Evolutionary conservation across 23 tunicate species (phyloP).

Genomic region (Clavelina lepadiformis): DNA sequence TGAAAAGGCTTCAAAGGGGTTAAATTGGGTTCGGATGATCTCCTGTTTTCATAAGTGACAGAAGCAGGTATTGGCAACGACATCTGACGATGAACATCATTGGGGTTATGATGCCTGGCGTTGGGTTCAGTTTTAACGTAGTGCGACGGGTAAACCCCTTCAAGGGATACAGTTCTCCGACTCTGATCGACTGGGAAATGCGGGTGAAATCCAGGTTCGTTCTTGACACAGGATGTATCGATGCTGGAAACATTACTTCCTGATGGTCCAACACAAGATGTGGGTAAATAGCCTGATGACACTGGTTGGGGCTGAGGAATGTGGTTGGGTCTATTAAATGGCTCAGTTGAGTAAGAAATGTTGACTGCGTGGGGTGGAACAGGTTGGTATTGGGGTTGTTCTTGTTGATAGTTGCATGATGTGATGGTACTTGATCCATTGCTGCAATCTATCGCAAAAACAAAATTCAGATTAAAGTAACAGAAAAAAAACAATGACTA

Average conservation of each 20-base stretch:
- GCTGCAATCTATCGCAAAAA: too few species aligned
- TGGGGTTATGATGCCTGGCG: neutral
- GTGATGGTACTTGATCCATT: too few species aligned
- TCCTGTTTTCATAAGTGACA: slow-evolving; percentile 19
- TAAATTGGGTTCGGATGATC: slow-evolving; percentile 64
- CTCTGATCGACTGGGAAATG: slow-evolving; percentile 20
- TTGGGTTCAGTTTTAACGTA: slow-evolving; percentile 59
- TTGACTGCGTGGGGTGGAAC: too few species aligned
- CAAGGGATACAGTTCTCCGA: slow-evolving; percentile 41
- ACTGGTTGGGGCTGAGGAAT: neutral
- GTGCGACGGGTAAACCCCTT: slow-evolving; percentile 19
- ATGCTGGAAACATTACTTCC: neutral
- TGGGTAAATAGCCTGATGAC: neutral
- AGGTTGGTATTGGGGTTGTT: too few species aligned
- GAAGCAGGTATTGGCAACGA: slow-evolving; percentile 19
- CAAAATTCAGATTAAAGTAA: too few species aligned
- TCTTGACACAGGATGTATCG: slow-evolving; percentile 12
- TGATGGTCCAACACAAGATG: neutral
- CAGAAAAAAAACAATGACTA: too few species aligned
- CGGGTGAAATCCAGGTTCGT: slow-evolving; percentile 25
- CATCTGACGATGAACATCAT: slow-evolving; percentile 63
- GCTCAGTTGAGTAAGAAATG: too few species aligned
- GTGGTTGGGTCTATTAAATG: too few species aligned
- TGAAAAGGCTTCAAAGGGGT: slow-evolving; percentile 36
- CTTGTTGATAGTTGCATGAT: too few species aligned